Conservation (phyloP, 2,888 invertebrate genomes). For the Ceriagrion tenellum region DNA sequence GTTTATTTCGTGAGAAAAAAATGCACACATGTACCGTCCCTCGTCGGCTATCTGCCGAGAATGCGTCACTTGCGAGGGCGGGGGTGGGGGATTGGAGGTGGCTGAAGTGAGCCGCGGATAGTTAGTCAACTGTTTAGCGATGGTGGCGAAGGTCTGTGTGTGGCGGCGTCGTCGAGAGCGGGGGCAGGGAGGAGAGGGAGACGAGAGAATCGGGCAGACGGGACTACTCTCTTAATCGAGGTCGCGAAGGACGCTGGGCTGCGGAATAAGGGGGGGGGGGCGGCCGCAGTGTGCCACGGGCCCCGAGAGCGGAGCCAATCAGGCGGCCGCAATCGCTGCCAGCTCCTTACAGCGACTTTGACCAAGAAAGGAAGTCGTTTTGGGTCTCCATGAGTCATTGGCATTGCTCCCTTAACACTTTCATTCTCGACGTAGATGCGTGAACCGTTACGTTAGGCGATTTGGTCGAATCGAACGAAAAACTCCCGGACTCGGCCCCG, state of each 20-base stretch:
- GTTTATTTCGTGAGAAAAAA: not conserved
- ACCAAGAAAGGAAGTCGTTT: constrained; percentile 66
- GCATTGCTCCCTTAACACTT: constrained; percentile 53
- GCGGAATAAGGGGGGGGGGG: not conserved
- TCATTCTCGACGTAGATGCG: not conserved
- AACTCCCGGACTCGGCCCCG: not conserved
- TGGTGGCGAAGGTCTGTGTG: not conserved
- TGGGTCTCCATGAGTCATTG: constrained; percentile 62
- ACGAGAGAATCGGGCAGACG: not conserved
- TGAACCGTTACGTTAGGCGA: constrained; percentile 39
- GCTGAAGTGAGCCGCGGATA: constrained; percentile 29
- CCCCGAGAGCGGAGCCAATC: constrained; percentile 34
- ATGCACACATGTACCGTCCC: not conserved
- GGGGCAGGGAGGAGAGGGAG: not conserved
- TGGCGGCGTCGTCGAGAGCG: not conserved
- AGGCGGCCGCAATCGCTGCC: constrained; percentile 36
- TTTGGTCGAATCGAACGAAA: constrained; percentile 1
- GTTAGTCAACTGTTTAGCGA: constrained; percentile 50
- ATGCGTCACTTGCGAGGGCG: constrained; percentile 16
- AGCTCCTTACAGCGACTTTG: constrained; percentile 67
- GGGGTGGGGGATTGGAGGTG: too few relatives aligned
- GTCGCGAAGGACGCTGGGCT: constrained; percentile 38
- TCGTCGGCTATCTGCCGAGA: not conserved
- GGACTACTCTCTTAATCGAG: constrained; percentile 33
- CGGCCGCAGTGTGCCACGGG: not conserved